These are phyloP conservation scores for Ips typographus DNA, from an alignment of 1,140 invertebrate genomes.

Conservation along the genomic window DNA sequence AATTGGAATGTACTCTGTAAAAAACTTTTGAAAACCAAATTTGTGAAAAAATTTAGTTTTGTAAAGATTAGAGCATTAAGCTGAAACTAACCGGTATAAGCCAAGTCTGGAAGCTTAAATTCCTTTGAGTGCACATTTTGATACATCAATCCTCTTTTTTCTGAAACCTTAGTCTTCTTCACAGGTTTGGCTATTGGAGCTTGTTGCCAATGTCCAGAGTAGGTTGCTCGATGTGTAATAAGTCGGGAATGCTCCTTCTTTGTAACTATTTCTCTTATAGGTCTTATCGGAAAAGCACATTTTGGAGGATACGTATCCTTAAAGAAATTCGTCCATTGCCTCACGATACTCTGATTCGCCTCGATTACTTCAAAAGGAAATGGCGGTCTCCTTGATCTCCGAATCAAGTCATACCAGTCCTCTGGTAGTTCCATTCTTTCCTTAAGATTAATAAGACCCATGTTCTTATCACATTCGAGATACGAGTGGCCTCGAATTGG, in stretches of 20 bases:
- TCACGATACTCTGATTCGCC: neutral
- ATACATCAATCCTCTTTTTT: too few species aligned
- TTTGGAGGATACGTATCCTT: neutral
- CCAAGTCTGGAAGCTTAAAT: too few species aligned
- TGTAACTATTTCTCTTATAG: neutral
- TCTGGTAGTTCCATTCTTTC: conserved; percentile 35
- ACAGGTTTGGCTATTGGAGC: too few species aligned
- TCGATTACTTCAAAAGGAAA: conserved; percentile 26
- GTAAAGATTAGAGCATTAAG: too few species aligned
- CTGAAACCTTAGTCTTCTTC: too few species aligned
- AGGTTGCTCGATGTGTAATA: neutral
- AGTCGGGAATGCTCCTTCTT: neutral
- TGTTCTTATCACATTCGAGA: conserved; percentile 43
- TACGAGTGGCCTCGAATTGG: conserved; percentile 38
- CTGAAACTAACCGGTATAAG: too few species aligned
- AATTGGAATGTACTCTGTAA: too few species aligned
- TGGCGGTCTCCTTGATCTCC: conserved; percentile 24
- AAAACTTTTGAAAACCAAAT: too few species aligned
- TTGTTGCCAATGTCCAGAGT: conserved; percentile 7
- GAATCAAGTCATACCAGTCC: conserved; percentile 35
- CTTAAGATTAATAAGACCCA: conserved; percentile 40
- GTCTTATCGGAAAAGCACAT: neutral
- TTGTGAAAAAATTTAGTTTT: too few species aligned
- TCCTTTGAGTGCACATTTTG: too few species aligned
- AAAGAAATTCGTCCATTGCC: neutral